Evolutionary conservation across 2,113 vertebrate species (phyloP), one percentile per base, ranked within the genome.

Genomic region (Campylomormyrus tamandua): DNA sequence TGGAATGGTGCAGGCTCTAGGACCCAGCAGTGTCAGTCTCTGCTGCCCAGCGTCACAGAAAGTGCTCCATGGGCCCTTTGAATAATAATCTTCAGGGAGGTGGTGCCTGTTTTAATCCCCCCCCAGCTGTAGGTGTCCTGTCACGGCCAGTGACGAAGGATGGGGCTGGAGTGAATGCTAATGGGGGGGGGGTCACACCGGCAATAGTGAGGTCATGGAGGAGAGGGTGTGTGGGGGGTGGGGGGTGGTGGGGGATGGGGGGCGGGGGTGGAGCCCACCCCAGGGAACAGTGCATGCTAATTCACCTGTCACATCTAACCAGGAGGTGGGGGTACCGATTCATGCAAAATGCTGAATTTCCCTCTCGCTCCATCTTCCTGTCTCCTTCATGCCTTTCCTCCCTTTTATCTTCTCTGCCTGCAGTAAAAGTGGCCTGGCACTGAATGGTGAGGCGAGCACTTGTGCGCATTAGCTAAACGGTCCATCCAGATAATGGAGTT

Each of bases 271-370:
- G 62, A 11, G 66, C 66, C n/a, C 66, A 31, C 66, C n/a, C 31
- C 27, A 31, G 70, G 70, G 35, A 35, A 39, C 70, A 13, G 70
- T 17, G 70, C 27, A 90, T 90, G 90, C 88, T 89, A 87, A 90
- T 95, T 92, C 91, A 92, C 90, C 91, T 92, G 93, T 95, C 93
- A 94, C 4, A 70, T 27, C 83, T 66, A 66, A 90, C 66, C 53
- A 13, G 35, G 74, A 17, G 31, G 31, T 80, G 13, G 74, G 74
- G 74, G 13, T 35, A 11, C 15, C 2, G 3, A 31, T 70, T 70
- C 62, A 70, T 70, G 27, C 10, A 70, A 70, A 80, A 42, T 80
- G 74, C 62, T 80, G 74, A 80, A 42, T 42, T 80, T 80, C 35
- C 35, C 31, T 80, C 35, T 39, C 62, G n/a, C 62, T 42, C 35